Evolutionary conservation across 1,140 invertebrate genomes (phyloP).

Genomic region (Ctenoplectra terminalis): DNA sequence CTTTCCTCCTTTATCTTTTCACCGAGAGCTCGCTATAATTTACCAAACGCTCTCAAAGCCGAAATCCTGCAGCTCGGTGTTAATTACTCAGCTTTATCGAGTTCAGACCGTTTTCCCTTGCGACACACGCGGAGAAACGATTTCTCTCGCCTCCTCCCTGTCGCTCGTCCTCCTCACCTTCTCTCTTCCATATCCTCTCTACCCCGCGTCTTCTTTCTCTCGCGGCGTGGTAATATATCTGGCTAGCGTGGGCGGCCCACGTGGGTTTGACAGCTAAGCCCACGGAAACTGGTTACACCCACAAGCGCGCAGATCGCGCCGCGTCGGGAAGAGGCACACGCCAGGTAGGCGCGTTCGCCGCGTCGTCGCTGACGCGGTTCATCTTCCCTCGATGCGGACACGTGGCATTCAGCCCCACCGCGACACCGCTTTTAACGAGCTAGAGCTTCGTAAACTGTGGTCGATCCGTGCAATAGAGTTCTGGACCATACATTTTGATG

Average conservation of each 20-base stretch:
- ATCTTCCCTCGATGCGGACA: constrained; percentile 30
- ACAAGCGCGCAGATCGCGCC: constrained; percentile 63
- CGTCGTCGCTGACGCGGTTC: neutral
- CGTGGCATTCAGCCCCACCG: constrained; percentile 10
- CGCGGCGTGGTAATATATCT: constrained; percentile 68
- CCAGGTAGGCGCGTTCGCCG: constrained; percentile 53
- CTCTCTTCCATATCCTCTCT: constrained; percentile 13
- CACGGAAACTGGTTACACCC: constrained; percentile 81
- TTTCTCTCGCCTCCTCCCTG: constrained; percentile 23
- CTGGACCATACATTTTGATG: no score
- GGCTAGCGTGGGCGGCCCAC: constrained; percentile 79
- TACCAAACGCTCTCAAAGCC: neutral
- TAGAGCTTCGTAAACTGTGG: no score
- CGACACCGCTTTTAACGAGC: constrained; percentile 26
- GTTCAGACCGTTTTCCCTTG: constrained; percentile 27
- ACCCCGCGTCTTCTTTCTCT: constrained; percentile 61
- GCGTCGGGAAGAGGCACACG: constrained; percentile 63
- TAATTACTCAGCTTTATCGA: constrained; percentile 32
- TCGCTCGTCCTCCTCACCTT: neutral
- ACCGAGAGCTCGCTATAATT: neutral
- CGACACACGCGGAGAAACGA: constrained; percentile 36
- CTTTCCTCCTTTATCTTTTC: neutral
- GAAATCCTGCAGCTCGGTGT: neutral
- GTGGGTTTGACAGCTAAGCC: constrained; percentile 82
- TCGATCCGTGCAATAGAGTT: no score